Evolutionary conservation across 1,140 invertebrate genomes (phyloP).

Genomic region (Caenorhabditis inopinata): DNA sequence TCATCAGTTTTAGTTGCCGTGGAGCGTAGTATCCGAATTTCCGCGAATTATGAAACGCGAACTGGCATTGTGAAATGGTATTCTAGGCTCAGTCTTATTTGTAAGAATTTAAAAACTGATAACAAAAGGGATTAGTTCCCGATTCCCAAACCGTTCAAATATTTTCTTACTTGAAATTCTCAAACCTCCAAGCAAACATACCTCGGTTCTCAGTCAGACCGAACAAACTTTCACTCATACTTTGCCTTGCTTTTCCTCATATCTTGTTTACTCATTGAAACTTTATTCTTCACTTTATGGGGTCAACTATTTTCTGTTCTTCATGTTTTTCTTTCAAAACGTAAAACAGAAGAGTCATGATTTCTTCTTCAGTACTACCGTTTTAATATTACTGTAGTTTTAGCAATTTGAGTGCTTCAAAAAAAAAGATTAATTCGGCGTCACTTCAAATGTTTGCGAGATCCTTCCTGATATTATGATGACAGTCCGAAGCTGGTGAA

Average conservation of each 20-base stretch:
- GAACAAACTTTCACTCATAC: background rate
- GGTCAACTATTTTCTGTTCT: slow-evolving; percentile 29
- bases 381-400: no score
- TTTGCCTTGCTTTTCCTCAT: background rate
- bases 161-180: background rate
- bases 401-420: background rate
- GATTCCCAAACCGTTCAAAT: background rate
- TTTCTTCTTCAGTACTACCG: background rate
- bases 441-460: no score
- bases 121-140: background rate
- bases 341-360: background rate
- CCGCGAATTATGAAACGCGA: no score
- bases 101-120: no score
- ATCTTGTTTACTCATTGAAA: background rate
- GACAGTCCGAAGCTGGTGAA: no score
- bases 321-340: background rate
- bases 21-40: no score
- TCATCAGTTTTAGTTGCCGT: no score
- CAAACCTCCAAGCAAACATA: slow-evolving; percentile 21
- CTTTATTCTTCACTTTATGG: background rate
- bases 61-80: no score
- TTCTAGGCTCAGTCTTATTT: no score
- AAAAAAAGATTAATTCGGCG: no score
- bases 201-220: background rate
- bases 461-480: no score